Base-by-base conservation (phyloP, 1,140 invertebrate genomes). In the Dermatophagoides farinae region DNA sequence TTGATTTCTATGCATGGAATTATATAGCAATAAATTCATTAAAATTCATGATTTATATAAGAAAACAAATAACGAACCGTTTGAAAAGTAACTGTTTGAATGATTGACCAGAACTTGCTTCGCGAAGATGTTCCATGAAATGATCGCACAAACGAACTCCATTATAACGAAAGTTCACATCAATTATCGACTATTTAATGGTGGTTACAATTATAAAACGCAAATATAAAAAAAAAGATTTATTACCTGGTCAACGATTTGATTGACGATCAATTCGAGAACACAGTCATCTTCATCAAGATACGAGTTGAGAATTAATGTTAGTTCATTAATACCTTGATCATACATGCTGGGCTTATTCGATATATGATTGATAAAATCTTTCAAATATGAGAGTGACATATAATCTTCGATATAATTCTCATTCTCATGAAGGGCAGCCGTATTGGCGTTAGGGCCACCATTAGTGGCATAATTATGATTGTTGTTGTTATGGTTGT, bases 101-200 rank as follows among this genome's bases (percentile, higher is more conserved):
- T 0, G 76, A 76, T 10, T 25, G 51, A 23, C 61, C 54, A 22
- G 22, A 20, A 62, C 61, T 39, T 65, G 64, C 49, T 65, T 65
- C 20, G 68, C 68, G 38, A 22, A 67, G 23, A 74, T 76, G 61
- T 78, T 77, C 37, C 20, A 64, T 65, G 11, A 80, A 73, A 74
- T 77, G 76, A 41, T 75, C 76, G 66, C 78, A 80, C 10, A 80
- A 70, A 10, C 79, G 73, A 22, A 79, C 79, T 41, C 79, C 79
- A 65, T 78, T 80, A 70, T 80, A 81, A 62, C 79, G 76, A 68
- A 81, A 80, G 67, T 81, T 80, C 6, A 76, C 71, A 69, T 80
- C 79, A n/a, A 66, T 72, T 63, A 81, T 78, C 38, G 78, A 79
- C 78, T 81, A 64, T 49, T 63, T 40, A 57, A 8, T n/a, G 8